Evolutionary conservation across 2,888 invertebrate genomes (phyloP).

Genomic region (Apamea crenata): DNA sequence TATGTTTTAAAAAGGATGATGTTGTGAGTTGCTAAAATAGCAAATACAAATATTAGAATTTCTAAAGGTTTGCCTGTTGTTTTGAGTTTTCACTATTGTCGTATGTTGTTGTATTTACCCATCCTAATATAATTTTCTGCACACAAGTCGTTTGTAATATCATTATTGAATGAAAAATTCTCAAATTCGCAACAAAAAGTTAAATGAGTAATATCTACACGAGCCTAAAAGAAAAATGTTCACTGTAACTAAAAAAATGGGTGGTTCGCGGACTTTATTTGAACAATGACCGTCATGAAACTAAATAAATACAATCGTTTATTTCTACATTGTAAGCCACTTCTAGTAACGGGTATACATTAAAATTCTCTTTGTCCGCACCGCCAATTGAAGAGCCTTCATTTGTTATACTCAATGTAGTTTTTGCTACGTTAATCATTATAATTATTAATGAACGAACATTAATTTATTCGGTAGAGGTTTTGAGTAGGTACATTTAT

Average conservation of each 20-base stretch:
- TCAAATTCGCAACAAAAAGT: not conserved
- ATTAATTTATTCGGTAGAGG: conserved; percentile 24
- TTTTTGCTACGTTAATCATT: conserved; percentile 51
- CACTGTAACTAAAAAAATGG: not conserved
- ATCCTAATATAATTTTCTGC: not conserved
- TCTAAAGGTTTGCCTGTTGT: not conserved
- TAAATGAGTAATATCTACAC: not conserved
- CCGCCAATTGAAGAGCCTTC: conserved; percentile 38
- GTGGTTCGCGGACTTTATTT: not conserved
- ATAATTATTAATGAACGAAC: conserved; percentile 43
- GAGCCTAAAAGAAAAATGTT: not conserved
- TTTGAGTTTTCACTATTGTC: not conserved
- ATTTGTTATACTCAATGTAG: conserved; percentile 43
- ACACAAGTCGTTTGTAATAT: not conserved
- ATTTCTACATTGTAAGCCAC: conserved; percentile 18
- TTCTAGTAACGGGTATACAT: conserved; percentile 42
- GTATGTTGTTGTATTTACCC: too few relatives aligned
- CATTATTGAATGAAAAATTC: not conserved
- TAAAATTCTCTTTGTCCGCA: conserved; percentile 42
- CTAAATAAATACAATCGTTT: conserved; percentile 26
- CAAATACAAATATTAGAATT: not conserved
- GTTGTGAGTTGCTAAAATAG: too few relatives aligned
- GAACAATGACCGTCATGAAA: conserved; percentile 14
- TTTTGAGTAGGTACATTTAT: conserved; percentile 6
- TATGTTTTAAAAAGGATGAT: too few relatives aligned